A percentile compares a stretch with the other conserved stretches of the same genome.
These are phyloP conservation scores for Steinernema feltiae DNA, from an alignment of 1,140 invertebrate genomes.

Conservation along the genomic window DNA sequence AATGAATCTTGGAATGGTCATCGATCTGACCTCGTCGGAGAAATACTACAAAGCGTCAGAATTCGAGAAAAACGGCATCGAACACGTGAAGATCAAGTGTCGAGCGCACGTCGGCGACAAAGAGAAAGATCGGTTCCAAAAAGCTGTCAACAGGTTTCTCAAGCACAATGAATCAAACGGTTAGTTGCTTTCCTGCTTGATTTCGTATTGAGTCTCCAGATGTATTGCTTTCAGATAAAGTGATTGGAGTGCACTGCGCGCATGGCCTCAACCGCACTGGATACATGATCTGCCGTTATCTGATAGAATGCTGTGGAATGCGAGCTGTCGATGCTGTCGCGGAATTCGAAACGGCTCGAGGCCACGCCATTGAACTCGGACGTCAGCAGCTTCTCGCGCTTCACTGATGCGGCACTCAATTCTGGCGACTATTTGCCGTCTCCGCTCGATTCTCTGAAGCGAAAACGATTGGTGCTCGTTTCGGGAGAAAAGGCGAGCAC, in stretches of 20 bases:
- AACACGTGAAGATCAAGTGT: slow-evolving; percentile 61
- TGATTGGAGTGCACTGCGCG: slow-evolving; percentile 81
- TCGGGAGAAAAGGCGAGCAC: background rate
- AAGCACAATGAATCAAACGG: background rate
- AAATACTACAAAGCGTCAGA: slow-evolving; percentile 66
- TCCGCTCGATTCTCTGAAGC: background rate
- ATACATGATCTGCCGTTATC: slow-evolving; percentile 70
- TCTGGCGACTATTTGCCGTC: background rate
- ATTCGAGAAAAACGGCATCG: slow-evolving; percentile 53
- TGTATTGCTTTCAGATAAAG: slow-evolving; percentile 63
- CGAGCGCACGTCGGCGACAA: slow-evolving; percentile 59
- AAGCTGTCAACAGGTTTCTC: background rate
- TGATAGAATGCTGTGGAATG: slow-evolving; percentile 5
- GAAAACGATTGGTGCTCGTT: background rate
- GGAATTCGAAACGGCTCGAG: slow-evolving; percentile 5
- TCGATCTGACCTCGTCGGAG: slow-evolving; percentile 68
- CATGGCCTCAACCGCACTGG: slow-evolving; percentile 82
- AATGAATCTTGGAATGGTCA: slow-evolving; percentile 63
- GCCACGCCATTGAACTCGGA: background rate
- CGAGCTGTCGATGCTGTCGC: background rate
- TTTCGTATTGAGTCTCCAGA: background rate
- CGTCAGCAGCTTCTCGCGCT: slow-evolving; percentile 7
- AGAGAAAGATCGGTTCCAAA: slow-evolving; percentile 46
- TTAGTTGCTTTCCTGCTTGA: background rate
- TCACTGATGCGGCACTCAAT: background rate